A percentile compares a stretch with the other conserved stretches of the same genome.
Evolutionary conservation across 1,140 invertebrate species (phyloP).

Genomic region (Wiebesia pumilae): DNA sequence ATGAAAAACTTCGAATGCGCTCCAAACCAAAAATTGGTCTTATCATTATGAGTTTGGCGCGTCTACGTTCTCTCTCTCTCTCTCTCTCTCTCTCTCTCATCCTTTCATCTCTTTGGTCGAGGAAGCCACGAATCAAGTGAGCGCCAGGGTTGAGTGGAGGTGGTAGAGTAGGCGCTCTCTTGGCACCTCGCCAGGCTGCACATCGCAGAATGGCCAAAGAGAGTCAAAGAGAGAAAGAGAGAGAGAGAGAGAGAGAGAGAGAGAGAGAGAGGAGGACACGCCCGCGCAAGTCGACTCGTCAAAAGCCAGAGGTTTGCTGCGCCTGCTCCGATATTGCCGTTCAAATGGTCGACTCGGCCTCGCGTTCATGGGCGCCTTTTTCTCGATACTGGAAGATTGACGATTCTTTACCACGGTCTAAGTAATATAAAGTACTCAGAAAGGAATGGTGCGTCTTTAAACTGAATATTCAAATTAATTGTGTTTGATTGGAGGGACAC

Average conservation of each 20-base stretch:
- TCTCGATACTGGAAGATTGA: no score
- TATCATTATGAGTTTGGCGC: no score
- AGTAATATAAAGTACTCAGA: no score
- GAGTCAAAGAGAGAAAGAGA: not conserved
- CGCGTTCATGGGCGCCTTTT: not conserved
- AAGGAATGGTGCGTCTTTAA: no score
- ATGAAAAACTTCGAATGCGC: no score
- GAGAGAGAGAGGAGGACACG: slow-evolving; percentile 41
- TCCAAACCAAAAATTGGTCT: not conserved
- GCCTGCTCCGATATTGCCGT: slow-evolving; percentile 43
- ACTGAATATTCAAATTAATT: no score
- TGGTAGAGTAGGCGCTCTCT: slow-evolving; percentile 31
- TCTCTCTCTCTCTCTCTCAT: not conserved
- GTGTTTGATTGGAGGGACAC: no score
- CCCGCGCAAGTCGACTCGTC: slow-evolving; percentile 11
- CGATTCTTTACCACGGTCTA: no score
- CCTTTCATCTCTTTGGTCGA: slow-evolving; percentile 1
- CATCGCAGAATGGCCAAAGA: not conserved
- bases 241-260: not conserved
- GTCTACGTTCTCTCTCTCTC: no score
- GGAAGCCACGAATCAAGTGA: not conserved
- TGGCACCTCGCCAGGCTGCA: slow-evolving; percentile 25
- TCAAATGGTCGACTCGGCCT: slow-evolving; percentile 39
- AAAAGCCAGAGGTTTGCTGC: not conserved
- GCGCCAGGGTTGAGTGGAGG: slow-evolving; percentile 9